Evolutionary conservation across 2,113 vertebrate species (phyloP), one percentile per base, ranked within the genome.

Genomic region (Ptychochromis oligacanthus): DNA sequence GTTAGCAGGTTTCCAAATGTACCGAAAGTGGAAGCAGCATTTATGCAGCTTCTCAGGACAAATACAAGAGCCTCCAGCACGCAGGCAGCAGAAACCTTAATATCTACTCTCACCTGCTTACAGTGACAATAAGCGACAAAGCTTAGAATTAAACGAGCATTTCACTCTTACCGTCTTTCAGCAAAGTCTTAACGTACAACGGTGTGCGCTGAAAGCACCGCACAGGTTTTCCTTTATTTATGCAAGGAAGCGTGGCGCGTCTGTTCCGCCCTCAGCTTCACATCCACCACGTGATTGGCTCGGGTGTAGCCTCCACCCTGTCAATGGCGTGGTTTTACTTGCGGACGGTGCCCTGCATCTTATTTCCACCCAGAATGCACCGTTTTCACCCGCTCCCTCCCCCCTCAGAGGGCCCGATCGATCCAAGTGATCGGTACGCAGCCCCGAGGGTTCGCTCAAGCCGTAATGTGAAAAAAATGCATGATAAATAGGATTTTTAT

Each of bases 281-380:
- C 91, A 88, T 67, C 88, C 75, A 62, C 58, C 9, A 4, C 38
- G 64, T 90, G 83, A 97, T 98, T 98, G 97, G 97, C 93, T 95
- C 81, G 8, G 20, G 17, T 13, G 17, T 26, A 78, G 65, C 87
- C 75, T 75, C 90, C 92, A 90, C 82, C 89, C 93, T 88, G 93
- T 80, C 89, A 89, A 92, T 93, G 83, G 95, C 95, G 92, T 92
- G 94, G 96, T 96, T 97, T 95, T 95, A 94, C 91, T 96, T 92
- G 97, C 96, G 87, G 85, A 85, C 92, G 95, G 85, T 90, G 91
- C 90, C 96, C 75, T 2, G 96, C 97, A 97, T 97, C 93, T 97
- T 98, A 95, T 98, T 97, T 97, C 97, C 86, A 95, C 97, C 97
- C 97, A 97, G 88, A 97, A 97, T 98, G 96, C 97, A 96, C 81